Conservation (phyloP, 1,140 invertebrate species). For the Temnothorax nylanderi region DNA sequence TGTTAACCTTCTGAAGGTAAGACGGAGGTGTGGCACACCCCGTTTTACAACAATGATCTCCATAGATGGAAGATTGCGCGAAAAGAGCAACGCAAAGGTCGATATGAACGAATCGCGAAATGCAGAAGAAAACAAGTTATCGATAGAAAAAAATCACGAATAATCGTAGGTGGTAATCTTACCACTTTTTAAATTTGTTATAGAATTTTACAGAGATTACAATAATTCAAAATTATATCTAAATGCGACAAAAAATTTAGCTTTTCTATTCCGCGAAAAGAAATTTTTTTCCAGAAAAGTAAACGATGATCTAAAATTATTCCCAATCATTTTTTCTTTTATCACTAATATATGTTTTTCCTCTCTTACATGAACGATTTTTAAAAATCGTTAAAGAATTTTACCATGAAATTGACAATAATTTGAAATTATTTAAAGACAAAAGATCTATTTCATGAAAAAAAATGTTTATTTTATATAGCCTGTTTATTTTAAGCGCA, state of each 20-base stretch:
- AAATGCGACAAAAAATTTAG: background rate
- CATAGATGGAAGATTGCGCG: constrained; percentile 73
- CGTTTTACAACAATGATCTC: constrained; percentile 71
- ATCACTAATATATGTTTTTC: background rate
- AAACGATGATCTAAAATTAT: background rate
- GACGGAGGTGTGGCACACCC: constrained; percentile 75
- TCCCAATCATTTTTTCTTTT: background rate
- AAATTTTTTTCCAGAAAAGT: background rate
- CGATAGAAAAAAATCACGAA: constrained; percentile 14
- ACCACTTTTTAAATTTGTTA: background rate
- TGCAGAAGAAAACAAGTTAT: constrained; percentile 43
- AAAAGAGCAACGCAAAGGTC: constrained; percentile 76
- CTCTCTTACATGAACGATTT: background rate
- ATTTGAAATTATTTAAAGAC: background rate
- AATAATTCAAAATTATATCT: background rate
- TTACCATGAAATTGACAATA: background rate
- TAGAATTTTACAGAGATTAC: background rate
- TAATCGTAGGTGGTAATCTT: background rate
- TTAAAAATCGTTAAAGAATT: background rate
- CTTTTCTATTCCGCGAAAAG: background rate
- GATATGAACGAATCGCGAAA: constrained; percentile 65
- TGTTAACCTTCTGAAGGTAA: constrained; percentile 79
- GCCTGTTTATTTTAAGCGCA: background rate
- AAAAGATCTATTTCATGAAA: background rate
- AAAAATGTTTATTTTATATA: background rate